Base-by-base conservation (phyloP, 1,140 invertebrate species). In the Trinorchestia longiramus region DNA sequence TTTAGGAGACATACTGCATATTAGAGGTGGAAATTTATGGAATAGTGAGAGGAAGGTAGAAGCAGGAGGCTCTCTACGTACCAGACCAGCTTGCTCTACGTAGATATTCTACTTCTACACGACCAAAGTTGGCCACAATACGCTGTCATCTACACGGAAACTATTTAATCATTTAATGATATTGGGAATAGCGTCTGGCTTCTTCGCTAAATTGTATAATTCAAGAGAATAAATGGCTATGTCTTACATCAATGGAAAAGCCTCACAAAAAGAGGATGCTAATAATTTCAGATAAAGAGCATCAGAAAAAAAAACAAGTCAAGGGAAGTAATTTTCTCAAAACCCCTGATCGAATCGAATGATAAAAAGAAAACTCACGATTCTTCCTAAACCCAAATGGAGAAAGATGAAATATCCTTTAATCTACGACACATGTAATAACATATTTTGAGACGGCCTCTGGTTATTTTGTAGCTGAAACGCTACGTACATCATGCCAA, bases 31-130 rank as follows among this genome's bases (percentile, higher is more conserved):
- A 77, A 77, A 90, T 15, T 87, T 87, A 40, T 87, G 41, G 87
- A 90, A 90, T 19, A 28, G 41, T 42, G 88, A 42, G 43, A 77
- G 62, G 88, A 90, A 90, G n/a, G 41, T 90, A 42, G 88, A 90
- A 42, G 88, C 88, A 90, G 88, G 87, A 42, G 88, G 43, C 44
- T 43, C 36, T 44, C 92, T 94, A 94, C 92, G 92, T 47, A 94
- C 44, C 92, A 94, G 92, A 94, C 92, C 92, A 94, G 92, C 92
- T 94, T 94, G 92, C 92, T 94, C 92, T 94, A 94, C 92, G 92
- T 94, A 94, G 92, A 45, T 47, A 45, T 47, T 94, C 92, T 94
- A 94, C 92, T 28, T 43, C 92, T 94, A 94, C 92, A 94, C 44
- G 40, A n/a, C 43, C 43, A 43, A 47, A 45, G 36, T 42, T 11